These are phyloP conservation scores for Drosophila seclusa DNA, from an alignment of 2,888 invertebrate genomes.

Conservation along the genomic window DNA sequence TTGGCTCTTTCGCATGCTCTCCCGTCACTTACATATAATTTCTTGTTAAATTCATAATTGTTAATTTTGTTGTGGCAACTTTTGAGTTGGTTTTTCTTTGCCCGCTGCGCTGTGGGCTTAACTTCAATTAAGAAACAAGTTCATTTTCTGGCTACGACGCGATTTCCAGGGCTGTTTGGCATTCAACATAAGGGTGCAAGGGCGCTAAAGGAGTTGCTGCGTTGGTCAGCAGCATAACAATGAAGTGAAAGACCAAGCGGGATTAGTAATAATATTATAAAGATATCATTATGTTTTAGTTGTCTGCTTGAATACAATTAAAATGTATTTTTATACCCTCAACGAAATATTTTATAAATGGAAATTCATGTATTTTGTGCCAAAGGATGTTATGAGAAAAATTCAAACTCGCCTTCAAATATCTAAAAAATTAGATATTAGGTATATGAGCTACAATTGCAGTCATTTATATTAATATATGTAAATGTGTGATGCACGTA, in stretches of 20 bases:
- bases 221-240: conserved; percentile 19
- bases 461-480: neutral
- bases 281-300: neutral
- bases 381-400: neutral
- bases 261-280: neutral
- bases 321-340: neutral
- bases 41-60: conserved; percentile 84
- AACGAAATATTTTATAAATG: neutral
- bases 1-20: conserved; percentile 51
- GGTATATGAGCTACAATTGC: neutral
- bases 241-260: neutral
- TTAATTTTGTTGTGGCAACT: conserved; percentile 67
- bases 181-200: conserved; percentile 9
- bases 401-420: rapidly evolving
- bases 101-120: conserved; percentile 73
- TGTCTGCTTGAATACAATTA: neutral
- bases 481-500: too few species aligned
- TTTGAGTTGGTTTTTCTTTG: conserved; percentile 49
- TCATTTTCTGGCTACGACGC: conserved; percentile 25
- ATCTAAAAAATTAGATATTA: neutral
- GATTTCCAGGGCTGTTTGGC: conserved; percentile 25
- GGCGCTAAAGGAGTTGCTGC: neutral
- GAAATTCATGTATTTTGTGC: neutral
- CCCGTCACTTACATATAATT: conserved; percentile 73
- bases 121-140: conserved; percentile 84